These are phyloP conservation scores for Chirona hameri DNA, from an alignment of 2,888 invertebrate genomes.

Conservation along the genomic window DNA sequence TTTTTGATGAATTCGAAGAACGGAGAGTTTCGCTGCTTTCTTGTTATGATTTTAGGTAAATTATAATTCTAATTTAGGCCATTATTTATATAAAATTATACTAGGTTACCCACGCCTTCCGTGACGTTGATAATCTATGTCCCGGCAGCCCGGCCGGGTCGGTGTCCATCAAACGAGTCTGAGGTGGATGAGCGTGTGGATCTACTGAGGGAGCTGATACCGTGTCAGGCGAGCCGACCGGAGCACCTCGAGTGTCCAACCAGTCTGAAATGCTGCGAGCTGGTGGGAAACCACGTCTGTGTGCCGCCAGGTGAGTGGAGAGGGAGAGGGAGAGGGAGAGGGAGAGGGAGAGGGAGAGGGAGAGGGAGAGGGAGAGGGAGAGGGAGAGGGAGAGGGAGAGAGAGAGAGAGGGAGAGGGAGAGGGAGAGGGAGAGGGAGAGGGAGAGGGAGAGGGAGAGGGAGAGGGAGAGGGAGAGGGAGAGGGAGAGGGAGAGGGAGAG, in stretches of 20 bases:
- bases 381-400: neutral
- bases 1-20: no score
- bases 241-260: neutral
- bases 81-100: no score
- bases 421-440: neutral
- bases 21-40: no score
- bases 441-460: no score
- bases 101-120: no score
- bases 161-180: neutral
- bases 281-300: constrained; percentile 9
- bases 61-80: no score
- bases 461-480: no score
- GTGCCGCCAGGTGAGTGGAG: constrained; percentile 3
- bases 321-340: no score
- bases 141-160: neutral
- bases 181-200: neutral
- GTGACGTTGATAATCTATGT: no score
- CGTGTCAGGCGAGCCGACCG: neutral
- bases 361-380: neutral
- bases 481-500: neutral
- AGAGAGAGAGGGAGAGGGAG: neutral
- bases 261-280: neutral
- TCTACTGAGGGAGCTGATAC: neutral
- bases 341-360: neutral
- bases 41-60: no score